Base-by-base conservation (phyloP, 2,113 vertebrate species). In the Progne subis region DNA sequence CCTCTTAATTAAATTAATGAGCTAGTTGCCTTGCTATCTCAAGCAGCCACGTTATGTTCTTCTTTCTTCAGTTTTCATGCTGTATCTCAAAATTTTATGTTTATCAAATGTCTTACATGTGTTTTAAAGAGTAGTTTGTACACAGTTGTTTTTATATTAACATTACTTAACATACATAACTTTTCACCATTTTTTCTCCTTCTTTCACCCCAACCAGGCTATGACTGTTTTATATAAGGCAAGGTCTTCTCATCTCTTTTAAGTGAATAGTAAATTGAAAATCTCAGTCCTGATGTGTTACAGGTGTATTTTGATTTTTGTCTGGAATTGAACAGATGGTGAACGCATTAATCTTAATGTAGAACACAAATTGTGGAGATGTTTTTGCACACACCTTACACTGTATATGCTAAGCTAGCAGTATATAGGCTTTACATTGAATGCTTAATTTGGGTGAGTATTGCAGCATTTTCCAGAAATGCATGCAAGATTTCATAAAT, bases 371-470 rank as follows among this genome's bases (percentile, higher is more conserved):
- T 29, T 37, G 17, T 76, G 24, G 49, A 14, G 37, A 8, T 71
- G 5, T 57, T 71, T 95, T 76, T 77, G 43, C 17, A 49, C 32
- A 19, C 21, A 6, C n/a, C 7, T 56, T 69, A 8, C 4, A 11
- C 32, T 67, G 24, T 8, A 2, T 59, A 16, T 64, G 21, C 14
- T 14, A 50, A 39, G 3, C 0, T 31, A 68, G 39, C n/a, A n/a
- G 28, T n/a, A 12, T 49, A 6, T 0, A 0, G 3, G 15, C 68
- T 86, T 76, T 55, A 19, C 6, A 1, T 5, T n/a, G 21, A 49
- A 44, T 37, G 4, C 37, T 68, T 59, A 5, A 50, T 52, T 89
- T 83, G 3, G 3, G 18, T 61, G 32, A n/a, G 24, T 64, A 49
- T 50, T 71, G n/a, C 49, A 57, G 5, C 2, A 1, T 41, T 83